phyloP scores from a whole-genome alignment of 2,113 vertebrate genomes.

The Merops nubicus region DNA sequence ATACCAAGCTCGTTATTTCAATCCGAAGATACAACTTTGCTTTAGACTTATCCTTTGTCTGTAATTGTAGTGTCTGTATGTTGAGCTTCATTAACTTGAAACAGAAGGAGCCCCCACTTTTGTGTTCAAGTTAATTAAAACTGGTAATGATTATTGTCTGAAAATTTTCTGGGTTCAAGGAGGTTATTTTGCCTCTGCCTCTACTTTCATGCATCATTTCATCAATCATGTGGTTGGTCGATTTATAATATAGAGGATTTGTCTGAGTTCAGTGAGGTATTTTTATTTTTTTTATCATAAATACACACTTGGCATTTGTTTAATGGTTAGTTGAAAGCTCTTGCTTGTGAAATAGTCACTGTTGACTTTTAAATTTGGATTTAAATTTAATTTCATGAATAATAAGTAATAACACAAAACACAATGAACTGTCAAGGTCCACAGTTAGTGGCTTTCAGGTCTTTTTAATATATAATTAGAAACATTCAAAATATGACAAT shows the following conservation, averaged over 20 bases:
- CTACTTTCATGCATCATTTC: slow-evolving; percentile 50
- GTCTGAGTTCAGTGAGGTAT: background rate
- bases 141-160: slow-evolving; percentile 76
- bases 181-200: slow-evolving; percentile 44
- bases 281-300: background rate
- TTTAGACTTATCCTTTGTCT: slow-evolving; percentile 66
- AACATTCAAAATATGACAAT: background rate
- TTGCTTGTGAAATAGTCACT: background rate
- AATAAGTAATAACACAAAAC: background rate
- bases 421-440: background rate
- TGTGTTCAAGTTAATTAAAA: slow-evolving; percentile 81
- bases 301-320: background rate
- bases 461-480: background rate
- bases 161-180: slow-evolving; percentile 56
- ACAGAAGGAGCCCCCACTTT: slow-evolving; percentile 67
- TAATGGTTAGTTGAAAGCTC: background rate
- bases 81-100: slow-evolving; percentile 74
- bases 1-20: slow-evolving; percentile 54
- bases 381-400: background rate
- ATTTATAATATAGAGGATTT: background rate
- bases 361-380: background rate
- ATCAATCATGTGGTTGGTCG: background rate
- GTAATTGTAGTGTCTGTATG: slow-evolving; percentile 65
- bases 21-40: slow-evolving; percentile 5
- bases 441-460: background rate